Conservation (phyloP, 1,140 invertebrate genomes). For the Drosophila melanogaster region Release_6_plus_ISO1_MT NC_004354.4:15710001-15710500, state of each 20-base stretch:
- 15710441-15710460: conserved; percentile 29
- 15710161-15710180: conserved; percentile 49
- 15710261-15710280: conserved; percentile 53
- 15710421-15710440: conserved; percentile 30
- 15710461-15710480: conserved; percentile 47
- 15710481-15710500: conserved; percentile 38
- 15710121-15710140: conserved; percentile 19
- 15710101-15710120: conserved; percentile 7
- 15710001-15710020: conserved; percentile 43
- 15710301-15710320: conserved; percentile 37
- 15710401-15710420: conserved; percentile 12
- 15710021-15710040: conserved; percentile 30
- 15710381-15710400: conserved; percentile 11
- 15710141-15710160: conserved; percentile 57
- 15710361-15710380: conserved; percentile 9
- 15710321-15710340: conserved; percentile 30
- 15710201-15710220: conserved; percentile 14
- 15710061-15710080: conserved; percentile 11
- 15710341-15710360: conserved; percentile 5
- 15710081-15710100: conserved; percentile 50
- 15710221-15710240: conserved; percentile 36
- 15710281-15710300: conserved; percentile 17
- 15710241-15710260: conserved; percentile 67
- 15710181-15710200: conserved; percentile 20
- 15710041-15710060: conserved; percentile 39